Evolutionary conservation across 2,888 invertebrate genomes (phyloP), one percentile per base, ranked within the genome.

Genomic region (Drosophila formosana): DNA sequence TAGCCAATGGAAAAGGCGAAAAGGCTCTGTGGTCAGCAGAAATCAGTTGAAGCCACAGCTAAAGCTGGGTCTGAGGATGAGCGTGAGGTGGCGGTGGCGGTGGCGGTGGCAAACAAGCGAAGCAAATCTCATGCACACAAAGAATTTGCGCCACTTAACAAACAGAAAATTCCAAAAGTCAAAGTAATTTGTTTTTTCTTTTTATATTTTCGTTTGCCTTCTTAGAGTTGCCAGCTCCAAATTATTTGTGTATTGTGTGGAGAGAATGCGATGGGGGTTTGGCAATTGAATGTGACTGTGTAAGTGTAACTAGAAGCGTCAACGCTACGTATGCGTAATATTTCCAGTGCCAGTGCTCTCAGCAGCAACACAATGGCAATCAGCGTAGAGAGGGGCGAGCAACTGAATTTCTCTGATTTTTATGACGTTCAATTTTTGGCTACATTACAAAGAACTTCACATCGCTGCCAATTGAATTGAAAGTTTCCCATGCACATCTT

Each of bases 161-260:
- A 75, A 75, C 78, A 43, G 61, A 80, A 58, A 80, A 78, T 73
- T 73, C 80, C 66, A 80, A 71, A 78, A 78, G 78, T 78, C 78
- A 76, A 80, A 76, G 78, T 77, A 73, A 78, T 70, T 78, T 76
- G 23, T 75, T n/a, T 56, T 50, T 46, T 34, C 39, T 28, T 58
- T 67, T 23, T 71, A 43, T 43, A 34, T 43, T 43, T 57, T 3
- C 60, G 41, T 49, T 50, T 18, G 23, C n/a, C 41, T 52, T n/a
- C 47, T 50, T 28, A 41, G 30, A 26, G 37, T 47, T 30, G 0
- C 5, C 23, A 34, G 30, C 55, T 41, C n/a, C 56, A 57, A 65
- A 72, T 78, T 68, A 75, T 78, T 72, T 78, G 77, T 65, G 76
- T 78, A 68, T 75, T 79, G 76, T 78, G 69, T 62, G 49, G 7